A percentile compares a stretch with the other conserved stretches of the same genome.
Evolutionary conservation across 2,113 vertebrate genomes (phyloP).

Genomic region (human): GRCh38 chr17:51944501-51945000

Average conservation of each 20-base stretch:
- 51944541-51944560: neutral
- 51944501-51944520: constrained; percentile 42
- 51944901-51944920: neutral
- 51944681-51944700: neutral
- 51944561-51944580: constrained; percentile 36
- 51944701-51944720: neutral
- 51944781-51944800: neutral
- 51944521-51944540: constrained; percentile 8
- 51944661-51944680: neutral
- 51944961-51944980: neutral
- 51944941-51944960: neutral
- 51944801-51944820: neutral
- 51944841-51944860: neutral
- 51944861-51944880: neutral
- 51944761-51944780: neutral
- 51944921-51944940: neutral
- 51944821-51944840: neutral
- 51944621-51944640: neutral
- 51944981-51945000: neutral
- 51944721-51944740: neutral
- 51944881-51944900: neutral
- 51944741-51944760: neutral
- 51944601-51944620: constrained; percentile 33
- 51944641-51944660: constrained; percentile 14
- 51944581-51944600: constrained; percentile 29